Evolutionary conservation across 2,113 vertebrate species (phyloP).

Genomic region (Aegotheles bennettii): DNA sequence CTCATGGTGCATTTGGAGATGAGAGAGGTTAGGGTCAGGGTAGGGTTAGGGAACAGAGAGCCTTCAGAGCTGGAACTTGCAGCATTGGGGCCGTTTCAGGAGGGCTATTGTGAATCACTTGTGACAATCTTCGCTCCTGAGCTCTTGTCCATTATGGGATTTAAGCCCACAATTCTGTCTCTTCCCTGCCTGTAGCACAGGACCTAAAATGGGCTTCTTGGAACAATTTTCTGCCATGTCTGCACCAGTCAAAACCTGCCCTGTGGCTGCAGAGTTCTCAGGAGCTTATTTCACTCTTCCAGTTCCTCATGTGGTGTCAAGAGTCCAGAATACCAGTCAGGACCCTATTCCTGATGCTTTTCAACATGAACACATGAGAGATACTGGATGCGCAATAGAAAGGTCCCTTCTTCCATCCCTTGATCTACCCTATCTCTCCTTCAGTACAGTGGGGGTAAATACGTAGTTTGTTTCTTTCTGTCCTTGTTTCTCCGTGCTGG

Average conservation of each 20-base stretch:
- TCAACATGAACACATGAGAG: not conserved
- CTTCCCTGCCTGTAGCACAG: not conserved
- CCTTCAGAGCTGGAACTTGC: not conserved
- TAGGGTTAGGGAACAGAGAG: not conserved
- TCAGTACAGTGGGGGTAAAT: not conserved
- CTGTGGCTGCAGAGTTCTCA: not conserved
- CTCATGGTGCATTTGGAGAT: not conserved
- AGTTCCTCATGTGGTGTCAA: not conserved
- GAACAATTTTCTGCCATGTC: not conserved
- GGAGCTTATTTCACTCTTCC: not conserved
- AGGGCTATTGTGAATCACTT: not conserved
- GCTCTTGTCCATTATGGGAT: accelerated
- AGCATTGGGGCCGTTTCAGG: not conserved
- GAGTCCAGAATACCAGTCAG: not conserved
- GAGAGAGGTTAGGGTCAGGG: not conserved
- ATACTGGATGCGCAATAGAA: not conserved
- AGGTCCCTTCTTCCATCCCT: not conserved
- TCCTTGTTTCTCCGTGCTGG: not conserved
- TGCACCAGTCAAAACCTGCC: not conserved
- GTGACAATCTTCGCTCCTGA: not conserved
- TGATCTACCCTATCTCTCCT: not conserved
- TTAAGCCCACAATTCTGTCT: not conserved
- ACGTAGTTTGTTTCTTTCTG: not conserved
- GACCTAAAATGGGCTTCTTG: not conserved
- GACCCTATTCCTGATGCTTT: not conserved